Conservation (phyloP, 2,888 invertebrate genomes). For the Alcis repandata region DNA sequence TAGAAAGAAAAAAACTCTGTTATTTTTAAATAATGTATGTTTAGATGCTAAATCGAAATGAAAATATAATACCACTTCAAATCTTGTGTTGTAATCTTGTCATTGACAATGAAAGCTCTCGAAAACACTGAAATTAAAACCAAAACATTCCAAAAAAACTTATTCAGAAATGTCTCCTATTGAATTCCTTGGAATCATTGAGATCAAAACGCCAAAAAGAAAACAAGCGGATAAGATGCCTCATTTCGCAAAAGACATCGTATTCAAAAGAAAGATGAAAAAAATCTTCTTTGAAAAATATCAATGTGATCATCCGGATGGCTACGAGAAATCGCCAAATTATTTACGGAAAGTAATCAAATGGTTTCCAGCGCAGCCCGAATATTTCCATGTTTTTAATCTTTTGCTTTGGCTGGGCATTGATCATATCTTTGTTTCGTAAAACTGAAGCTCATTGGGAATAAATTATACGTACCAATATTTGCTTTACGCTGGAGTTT, state of each 20-base stretch:
- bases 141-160: not conserved
- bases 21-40: no score
- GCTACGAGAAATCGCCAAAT: conserved; percentile 32
- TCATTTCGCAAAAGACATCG: conserved; percentile 29
- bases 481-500: no score
- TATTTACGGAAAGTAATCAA: conserved; percentile 39
- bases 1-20: no score
- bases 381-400: conserved; percentile 19
- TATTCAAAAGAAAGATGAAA: conserved; percentile 31
- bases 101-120: no score
- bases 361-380: conserved; percentile 13
- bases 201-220: conserved; percentile 29
- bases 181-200: conserved; percentile 13
- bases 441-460: not conserved
- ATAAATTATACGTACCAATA: conserved; percentile 1
- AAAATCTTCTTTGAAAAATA: conserved; percentile 31
- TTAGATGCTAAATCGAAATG: no score
- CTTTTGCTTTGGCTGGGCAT: conserved; percentile 6
- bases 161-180: not conserved
- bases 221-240: conserved; percentile 33
- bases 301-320: conserved; percentile 32
- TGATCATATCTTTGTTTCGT: conserved; percentile 9
- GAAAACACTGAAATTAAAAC: not conserved
- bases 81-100: no score
- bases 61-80: no score